phyloP scores from a whole-genome alignment of 2,113 vertebrate species.

The Dipodomys ordii region DNA sequence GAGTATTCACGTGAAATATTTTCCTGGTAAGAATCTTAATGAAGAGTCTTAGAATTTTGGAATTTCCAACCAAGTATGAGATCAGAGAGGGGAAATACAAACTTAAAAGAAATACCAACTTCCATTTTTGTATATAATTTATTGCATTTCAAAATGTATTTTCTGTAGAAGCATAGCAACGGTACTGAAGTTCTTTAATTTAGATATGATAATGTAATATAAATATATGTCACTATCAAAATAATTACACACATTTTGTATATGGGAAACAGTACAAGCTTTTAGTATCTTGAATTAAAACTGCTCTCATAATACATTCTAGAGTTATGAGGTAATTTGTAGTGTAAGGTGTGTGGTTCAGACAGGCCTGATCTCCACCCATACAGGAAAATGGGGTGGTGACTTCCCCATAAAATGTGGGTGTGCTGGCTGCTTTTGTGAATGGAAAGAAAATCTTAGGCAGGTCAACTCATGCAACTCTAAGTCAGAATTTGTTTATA shows the following conservation, averaged over 20 bases:
- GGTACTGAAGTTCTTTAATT: slow-evolving; percentile 57
- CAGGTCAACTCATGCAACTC: background rate
- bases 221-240: slow-evolving; percentile 7
- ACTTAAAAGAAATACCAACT: slow-evolving; percentile 47
- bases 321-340: background rate
- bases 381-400: background rate
- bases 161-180: slow-evolving; percentile 38
- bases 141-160: slow-evolving; percentile 59
- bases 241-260: background rate
- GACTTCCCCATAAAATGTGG: background rate
- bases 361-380: background rate
- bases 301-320: slow-evolving; percentile 16
- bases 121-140: slow-evolving; percentile 61
- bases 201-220: slow-evolving; percentile 16
- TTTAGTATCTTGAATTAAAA: slow-evolving; percentile 43
- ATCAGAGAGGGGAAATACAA: background rate
- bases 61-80: slow-evolving; percentile 34
- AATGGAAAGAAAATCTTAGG: slow-evolving; percentile 19
- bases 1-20: slow-evolving; percentile 1
- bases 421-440: background rate
- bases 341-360: background rate
- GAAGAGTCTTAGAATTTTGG: slow-evolving; percentile 49
- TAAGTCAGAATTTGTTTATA: background rate
- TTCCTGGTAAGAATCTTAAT: slow-evolving; percentile 46
- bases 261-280: background rate